A percentile compares a stretch with the other conserved stretches of the same genome.
These are phyloP conservation scores for Rhinoderma darwinii DNA, from an alignment of 2,113 vertebrate genomes.

Conservation along the genomic window DNA sequence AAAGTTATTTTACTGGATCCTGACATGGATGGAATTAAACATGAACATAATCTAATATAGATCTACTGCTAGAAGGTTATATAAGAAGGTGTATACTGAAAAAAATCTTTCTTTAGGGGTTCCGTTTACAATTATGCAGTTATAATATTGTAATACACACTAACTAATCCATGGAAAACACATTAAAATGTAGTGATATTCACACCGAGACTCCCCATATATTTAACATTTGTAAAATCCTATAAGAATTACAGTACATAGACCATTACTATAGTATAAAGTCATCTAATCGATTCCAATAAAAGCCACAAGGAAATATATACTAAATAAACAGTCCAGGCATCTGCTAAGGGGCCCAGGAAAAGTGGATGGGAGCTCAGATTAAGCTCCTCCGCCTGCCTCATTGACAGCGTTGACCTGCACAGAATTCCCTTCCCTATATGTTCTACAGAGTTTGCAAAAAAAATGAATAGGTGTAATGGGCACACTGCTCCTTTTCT, in stretches of 20 bases:
- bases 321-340: not conserved
- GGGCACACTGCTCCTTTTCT: not conserved
- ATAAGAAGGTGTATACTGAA: not conserved
- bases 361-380: not conserved
- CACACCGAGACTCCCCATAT: not conserved
- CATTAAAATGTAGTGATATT: not conserved
- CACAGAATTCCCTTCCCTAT: not conserved
- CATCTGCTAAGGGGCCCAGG: not conserved
- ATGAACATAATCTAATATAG: slow-evolving; percentile 24
- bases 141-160: not conserved
- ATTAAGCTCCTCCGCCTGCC: not conserved
- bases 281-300: not conserved
- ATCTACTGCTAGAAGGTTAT: slow-evolving; percentile 1
- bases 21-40: slow-evolving; percentile 41
- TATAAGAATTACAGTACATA: too few species aligned
- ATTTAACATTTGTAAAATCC: not conserved
- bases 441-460: not conserved
- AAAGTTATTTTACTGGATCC: slow-evolving; percentile 74
- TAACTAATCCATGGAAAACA: not conserved
- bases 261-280: too few species aligned
- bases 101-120: not conserved
- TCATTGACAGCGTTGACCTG: not conserved
- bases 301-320: not conserved
- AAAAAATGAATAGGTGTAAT: not conserved
- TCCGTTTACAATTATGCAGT: not conserved